phyloP scores from a whole-genome alignment of 2,888 invertebrate genomes.

The Pristionchus maxplancki region DNA sequence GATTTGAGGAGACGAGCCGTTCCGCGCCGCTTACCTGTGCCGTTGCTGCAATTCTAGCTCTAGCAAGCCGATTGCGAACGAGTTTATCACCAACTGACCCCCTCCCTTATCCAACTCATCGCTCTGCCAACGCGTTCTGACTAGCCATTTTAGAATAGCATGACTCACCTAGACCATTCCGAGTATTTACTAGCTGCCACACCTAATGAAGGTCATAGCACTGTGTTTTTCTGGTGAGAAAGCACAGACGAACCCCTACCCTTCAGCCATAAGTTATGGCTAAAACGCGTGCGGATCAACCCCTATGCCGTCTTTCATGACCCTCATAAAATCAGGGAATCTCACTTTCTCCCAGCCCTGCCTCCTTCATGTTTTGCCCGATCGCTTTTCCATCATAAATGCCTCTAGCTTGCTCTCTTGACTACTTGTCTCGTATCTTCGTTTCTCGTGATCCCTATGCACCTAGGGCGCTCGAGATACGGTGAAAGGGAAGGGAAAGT shows the following conservation, averaged over 20 bases:
- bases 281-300: not conserved
- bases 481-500: not conserved
- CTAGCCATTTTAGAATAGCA: not conserved
- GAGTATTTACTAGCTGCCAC: not conserved
- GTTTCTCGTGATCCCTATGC: not conserved
- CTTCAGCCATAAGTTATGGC: not conserved
- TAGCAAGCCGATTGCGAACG: not conserved
- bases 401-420: constrained; percentile 1
- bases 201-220: not conserved
- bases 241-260: not conserved
- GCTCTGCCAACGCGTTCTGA: not conserved
- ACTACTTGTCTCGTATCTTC: not conserved
- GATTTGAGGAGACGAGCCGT: not conserved
- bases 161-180: not conserved
- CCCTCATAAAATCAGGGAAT: constrained; percentile 32
- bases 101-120: constrained; percentile 1
- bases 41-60: not conserved
- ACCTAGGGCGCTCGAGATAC: not conserved
- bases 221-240: too few species aligned
- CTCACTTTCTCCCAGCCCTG: not conserved
- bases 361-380: not conserved
- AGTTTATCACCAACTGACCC: constrained; percentile 31
- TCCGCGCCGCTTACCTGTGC: constrained; percentile 12
- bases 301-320: not conserved
- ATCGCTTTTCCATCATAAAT: not conserved